phyloP scores from a whole-genome alignment of 1,140 invertebrate species.

The Pseudomyrmex flavicornis region DNA sequence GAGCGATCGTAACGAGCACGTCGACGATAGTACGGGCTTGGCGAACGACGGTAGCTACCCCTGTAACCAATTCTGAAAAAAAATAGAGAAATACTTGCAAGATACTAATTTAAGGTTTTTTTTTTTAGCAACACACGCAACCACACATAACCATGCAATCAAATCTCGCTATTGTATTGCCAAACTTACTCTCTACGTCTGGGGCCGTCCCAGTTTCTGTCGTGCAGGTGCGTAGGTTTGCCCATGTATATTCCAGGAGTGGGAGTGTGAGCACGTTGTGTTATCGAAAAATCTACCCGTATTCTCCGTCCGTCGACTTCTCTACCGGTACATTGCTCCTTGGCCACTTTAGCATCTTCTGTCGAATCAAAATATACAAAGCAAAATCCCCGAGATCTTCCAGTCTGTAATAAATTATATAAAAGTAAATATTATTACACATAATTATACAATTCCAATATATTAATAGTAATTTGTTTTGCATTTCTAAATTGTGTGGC shows the following conservation, averaged over 20 bases:
- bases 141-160: no score
- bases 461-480: not conserved
- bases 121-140: not conserved
- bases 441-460: not conserved
- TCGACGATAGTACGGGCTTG: conserved; percentile 87
- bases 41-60: conserved; percentile 86
- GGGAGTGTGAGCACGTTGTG: conserved; percentile 98
- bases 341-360: conserved; percentile 96
- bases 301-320: conserved; percentile 97
- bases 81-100: not conserved
- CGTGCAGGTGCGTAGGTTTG: conserved; percentile 89
- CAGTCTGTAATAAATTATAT: conserved; percentile 87
- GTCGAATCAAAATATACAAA: conserved; percentile 97
- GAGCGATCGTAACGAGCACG: conserved; percentile 90
- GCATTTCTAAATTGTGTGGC: conserved; percentile 68
- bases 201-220: conserved; percentile 79
- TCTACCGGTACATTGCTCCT: conserved; percentile 96
- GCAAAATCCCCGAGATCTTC: conserved; percentile 97
- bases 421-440: not conserved
- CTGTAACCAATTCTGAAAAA: conserved; percentile 77
- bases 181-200: conserved; percentile 86
- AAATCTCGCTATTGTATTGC: not conserved
- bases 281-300: conserved; percentile 98
- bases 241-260: conserved; percentile 99
- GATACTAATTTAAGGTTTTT: not conserved